Conservation (phyloP, 2,888 invertebrate species). For the Philhelius pedissequus region DNA sequence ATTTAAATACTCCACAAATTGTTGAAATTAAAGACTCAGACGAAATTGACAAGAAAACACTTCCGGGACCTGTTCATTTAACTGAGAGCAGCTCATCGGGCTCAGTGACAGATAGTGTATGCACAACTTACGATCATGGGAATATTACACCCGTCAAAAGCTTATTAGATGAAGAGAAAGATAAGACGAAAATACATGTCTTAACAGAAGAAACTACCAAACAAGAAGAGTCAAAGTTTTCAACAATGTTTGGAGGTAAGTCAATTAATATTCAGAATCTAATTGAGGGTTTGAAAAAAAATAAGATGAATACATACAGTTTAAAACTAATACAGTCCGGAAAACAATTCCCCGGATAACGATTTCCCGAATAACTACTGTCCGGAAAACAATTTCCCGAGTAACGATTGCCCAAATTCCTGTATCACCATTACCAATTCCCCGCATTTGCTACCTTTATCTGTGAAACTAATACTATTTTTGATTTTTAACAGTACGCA, state of each 20-base stretch:
- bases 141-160: conserved; percentile 60
- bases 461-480: too few species aligned
- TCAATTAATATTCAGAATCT: conserved; percentile 28
- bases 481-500: too few species aligned
- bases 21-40: background rate
- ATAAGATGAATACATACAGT: too few species aligned
- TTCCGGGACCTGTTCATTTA: conserved; percentile 77
- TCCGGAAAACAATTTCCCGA: too few species aligned
- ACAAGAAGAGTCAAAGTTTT: conserved; percentile 73
- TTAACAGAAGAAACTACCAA: conserved; percentile 54
- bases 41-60: conserved; percentile 22
- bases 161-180: conserved; percentile 4
- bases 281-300: too few species aligned
- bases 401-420: too few species aligned
- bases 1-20: background rate
- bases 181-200: background rate
- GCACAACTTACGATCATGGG: conserved; percentile 81
- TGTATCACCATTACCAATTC: too few species aligned
- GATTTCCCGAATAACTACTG: too few species aligned
- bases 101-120: conserved; percentile 82
- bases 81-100: conserved; percentile 84
- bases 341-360: too few species aligned
- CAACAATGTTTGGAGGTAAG: conserved; percentile 80
- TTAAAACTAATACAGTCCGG: too few species aligned
- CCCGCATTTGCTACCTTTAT: too few species aligned